Evolutionary conservation across 2,797 vertebrate genomes (phyloP).

Genomic region (Thripadectes ignobilis): DNA sequence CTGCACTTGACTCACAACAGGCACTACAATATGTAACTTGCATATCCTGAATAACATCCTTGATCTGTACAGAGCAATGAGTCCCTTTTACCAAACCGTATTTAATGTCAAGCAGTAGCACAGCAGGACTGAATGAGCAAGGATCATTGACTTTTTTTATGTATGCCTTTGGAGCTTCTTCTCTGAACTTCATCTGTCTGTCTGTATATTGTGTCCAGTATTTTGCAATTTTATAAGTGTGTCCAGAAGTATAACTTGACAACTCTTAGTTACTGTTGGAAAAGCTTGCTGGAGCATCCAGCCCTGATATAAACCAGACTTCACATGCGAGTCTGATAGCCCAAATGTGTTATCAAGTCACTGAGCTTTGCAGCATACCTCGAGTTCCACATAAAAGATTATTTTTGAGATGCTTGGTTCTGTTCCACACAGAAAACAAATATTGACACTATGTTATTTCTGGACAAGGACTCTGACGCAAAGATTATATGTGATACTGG

Average conservation of each 20-base stretch:
- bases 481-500: background rate
- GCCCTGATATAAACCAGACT: background rate
- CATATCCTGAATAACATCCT: background rate
- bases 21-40: background rate
- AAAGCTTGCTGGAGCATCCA: background rate
- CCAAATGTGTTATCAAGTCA: background rate
- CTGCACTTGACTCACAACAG: background rate
- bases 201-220: background rate
- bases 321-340: background rate
- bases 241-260: background rate
- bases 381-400: background rate
- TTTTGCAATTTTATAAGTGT: background rate
- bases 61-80: background rate
- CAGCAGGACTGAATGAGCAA: background rate
- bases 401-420: background rate
- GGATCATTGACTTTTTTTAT: background rate
- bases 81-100: background rate
- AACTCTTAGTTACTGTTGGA: background rate
- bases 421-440: background rate
- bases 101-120: background rate
- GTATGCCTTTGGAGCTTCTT: background rate
- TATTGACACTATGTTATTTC: background rate
- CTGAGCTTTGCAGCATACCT: background rate
- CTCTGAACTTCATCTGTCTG: background rate
- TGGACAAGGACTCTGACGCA: background rate